phyloP scores from a whole-genome alignment of 2,888 invertebrate genomes.

The Tipula vernalis region DNA sequence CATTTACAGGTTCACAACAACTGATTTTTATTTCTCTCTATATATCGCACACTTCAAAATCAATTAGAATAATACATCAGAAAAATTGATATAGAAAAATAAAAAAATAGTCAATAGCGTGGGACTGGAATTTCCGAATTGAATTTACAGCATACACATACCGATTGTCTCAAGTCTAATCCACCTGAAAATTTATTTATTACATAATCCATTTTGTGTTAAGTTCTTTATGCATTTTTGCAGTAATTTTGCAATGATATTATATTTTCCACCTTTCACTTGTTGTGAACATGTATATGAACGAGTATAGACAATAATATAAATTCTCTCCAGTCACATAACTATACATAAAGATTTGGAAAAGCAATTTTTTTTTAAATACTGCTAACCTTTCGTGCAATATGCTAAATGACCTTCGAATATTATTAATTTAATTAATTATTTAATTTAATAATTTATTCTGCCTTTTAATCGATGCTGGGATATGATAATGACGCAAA shows the following conservation, averaged over 20 bases:
- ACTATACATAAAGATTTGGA: neutral
- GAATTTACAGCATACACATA: neutral
- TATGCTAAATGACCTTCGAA: neutral
- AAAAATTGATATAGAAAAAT: neutral
- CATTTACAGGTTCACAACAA: neutral
- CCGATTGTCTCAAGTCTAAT: neutral
- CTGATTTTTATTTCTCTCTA: neutral
- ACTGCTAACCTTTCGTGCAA: neutral
- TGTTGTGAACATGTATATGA: neutral
- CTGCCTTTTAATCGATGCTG: neutral
- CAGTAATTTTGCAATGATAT: neutral
- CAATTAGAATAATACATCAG: neutral
- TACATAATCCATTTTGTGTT: neutral
- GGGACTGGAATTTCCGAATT: neutral
- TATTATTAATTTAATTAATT: neutral
- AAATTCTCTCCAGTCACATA: neutral
- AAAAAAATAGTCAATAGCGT: neutral
- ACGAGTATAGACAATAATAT: neutral
- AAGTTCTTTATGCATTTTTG: neutral
- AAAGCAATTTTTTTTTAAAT: neutral
- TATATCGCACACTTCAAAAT: neutral
- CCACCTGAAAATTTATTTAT: neutral
- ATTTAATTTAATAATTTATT: neutral
- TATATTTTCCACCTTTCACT: neutral
- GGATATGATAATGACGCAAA: neutral